phyloP scores from a whole-genome alignment of 2,888 invertebrate species.

The Drosophila barbarae region DNA sequence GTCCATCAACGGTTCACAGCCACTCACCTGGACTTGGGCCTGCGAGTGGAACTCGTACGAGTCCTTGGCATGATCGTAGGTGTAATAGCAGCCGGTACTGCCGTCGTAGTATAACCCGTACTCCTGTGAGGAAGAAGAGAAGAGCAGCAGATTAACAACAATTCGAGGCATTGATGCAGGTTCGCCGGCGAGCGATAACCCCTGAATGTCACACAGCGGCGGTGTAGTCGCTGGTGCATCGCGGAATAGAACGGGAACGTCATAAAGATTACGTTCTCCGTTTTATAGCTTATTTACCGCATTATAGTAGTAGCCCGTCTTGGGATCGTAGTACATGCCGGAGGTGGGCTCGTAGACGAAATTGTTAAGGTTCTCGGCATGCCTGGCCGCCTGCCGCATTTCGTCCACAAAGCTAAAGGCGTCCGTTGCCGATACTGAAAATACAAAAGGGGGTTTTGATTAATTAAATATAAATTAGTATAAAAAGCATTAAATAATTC shows the following conservation, averaged over 20 bases:
- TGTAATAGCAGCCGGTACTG: slow-evolving; percentile 90
- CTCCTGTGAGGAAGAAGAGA: slow-evolving; percentile 82
- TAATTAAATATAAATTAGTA: too few species aligned
- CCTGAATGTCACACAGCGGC: slow-evolving; percentile 37
- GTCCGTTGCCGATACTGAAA: slow-evolving; percentile 61
- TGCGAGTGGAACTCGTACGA: slow-evolving; percentile 91
- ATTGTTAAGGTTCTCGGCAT: slow-evolving; percentile 86
- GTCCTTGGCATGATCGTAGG: slow-evolving; percentile 87
- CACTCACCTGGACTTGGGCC: slow-evolving; percentile 81
- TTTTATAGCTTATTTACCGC: slow-evolving; percentile 82
- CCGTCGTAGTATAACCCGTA: slow-evolving; percentile 94
- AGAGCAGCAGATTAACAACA: slow-evolving; percentile 8
- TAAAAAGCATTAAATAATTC: too few species aligned
- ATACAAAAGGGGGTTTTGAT: background rate
- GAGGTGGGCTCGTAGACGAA: slow-evolving; percentile 93
- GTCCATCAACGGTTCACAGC: slow-evolving; percentile 4
- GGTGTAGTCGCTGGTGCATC: slow-evolving; percentile 22
- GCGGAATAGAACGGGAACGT: slow-evolving; percentile 37
- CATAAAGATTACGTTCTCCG: slow-evolving; percentile 58
- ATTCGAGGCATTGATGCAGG: slow-evolving; percentile 38
- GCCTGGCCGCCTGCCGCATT: slow-evolving; percentile 88
- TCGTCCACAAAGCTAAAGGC: slow-evolving; percentile 84
- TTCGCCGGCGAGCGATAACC: slow-evolving; percentile 50
- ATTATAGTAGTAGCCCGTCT: slow-evolving; percentile 94
- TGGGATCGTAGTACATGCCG: slow-evolving; percentile 93